Conservation (phyloP, 2,888 invertebrate genomes). For the Noctua pronuba region DNA sequence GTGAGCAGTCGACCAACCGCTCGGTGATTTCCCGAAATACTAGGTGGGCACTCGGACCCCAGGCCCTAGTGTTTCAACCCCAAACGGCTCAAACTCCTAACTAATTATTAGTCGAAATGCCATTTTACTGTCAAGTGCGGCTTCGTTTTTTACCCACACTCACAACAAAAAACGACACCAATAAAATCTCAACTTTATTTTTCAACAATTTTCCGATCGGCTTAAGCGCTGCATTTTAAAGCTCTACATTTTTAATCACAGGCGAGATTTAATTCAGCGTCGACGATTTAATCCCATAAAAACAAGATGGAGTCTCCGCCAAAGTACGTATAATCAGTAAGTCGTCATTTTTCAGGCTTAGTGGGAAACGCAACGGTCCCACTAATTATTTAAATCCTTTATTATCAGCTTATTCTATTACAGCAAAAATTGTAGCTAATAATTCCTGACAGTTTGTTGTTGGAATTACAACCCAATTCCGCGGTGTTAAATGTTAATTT, state of each 20-base stretch:
- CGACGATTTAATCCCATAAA: conserved; percentile 37
- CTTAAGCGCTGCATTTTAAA: conserved; percentile 30
- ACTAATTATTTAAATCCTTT: conserved; percentile 76
- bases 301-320: conserved; percentile 33
- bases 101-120: background rate
- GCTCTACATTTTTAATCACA: conserved; percentile 42
- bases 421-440: conserved; percentile 65
- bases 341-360: conserved; percentile 56
- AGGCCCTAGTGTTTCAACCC: too few species aligned
- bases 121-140: background rate
- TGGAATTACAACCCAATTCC: conserved; percentile 48
- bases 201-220: conserved; percentile 9
- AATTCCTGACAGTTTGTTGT: conserved; percentile 52
- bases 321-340: conserved; percentile 57
- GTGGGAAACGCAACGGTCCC: conserved; percentile 65
- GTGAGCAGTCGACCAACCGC: too few species aligned
- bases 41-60: too few species aligned
- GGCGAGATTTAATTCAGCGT: conserved; percentile 30
- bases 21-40: too few species aligned
- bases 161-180: background rate
- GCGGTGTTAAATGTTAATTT: conserved; percentile 55
- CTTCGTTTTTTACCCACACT: background rate
- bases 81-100: too few species aligned
- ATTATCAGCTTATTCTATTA: conserved; percentile 73
- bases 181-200: background rate